Percentiles rank a stretch among this genome's conserved stretches.
Conservation (phyloP, 2,888 invertebrate species). For the Deroplatys truncata region DNA sequence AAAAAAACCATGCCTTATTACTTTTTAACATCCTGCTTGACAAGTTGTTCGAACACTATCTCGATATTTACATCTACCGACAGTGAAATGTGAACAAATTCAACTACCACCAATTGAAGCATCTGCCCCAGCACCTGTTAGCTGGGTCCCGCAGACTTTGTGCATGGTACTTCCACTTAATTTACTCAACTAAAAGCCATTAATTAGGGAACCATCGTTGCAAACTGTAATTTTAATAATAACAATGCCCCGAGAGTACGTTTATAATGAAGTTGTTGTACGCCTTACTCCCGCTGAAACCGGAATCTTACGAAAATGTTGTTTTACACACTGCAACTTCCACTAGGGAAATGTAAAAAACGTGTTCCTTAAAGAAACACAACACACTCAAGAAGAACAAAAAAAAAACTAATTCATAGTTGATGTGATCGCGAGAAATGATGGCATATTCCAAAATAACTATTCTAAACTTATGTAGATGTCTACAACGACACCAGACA, state of each 20-base stretch:
- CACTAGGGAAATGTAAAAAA: too few relatives aligned
- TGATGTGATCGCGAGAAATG: too few relatives aligned
- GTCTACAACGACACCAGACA: too few relatives aligned
- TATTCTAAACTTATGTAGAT: too few relatives aligned
- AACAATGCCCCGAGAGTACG: not conserved
- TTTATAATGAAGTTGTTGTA: not conserved
- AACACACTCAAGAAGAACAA: too few relatives aligned
- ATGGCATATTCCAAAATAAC: too few relatives aligned
- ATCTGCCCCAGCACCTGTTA: conserved; percentile 10
- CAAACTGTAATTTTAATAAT: not conserved
- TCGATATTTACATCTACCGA: conserved; percentile 18
- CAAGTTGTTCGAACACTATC: conserved; percentile 21
- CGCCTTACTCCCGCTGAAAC: not conserved
- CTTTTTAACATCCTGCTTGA: not conserved
- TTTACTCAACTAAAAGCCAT: not conserved
- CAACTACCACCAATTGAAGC: conserved; percentile 16
- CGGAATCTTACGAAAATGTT: not conserved
- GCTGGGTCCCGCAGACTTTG: not conserved
- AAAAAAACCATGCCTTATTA: not conserved
- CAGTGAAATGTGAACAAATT: conserved; percentile 25
- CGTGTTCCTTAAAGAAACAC: too few relatives aligned
- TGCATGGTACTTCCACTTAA: not conserved
- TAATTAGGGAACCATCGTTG: not conserved
- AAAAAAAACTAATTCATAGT: too few relatives aligned
- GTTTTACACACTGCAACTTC: too few relatives aligned